These are phyloP conservation scores for Nephotettix cincticeps DNA, from an alignment of 1,140 invertebrate genomes.

Conservation along the genomic window DNA sequence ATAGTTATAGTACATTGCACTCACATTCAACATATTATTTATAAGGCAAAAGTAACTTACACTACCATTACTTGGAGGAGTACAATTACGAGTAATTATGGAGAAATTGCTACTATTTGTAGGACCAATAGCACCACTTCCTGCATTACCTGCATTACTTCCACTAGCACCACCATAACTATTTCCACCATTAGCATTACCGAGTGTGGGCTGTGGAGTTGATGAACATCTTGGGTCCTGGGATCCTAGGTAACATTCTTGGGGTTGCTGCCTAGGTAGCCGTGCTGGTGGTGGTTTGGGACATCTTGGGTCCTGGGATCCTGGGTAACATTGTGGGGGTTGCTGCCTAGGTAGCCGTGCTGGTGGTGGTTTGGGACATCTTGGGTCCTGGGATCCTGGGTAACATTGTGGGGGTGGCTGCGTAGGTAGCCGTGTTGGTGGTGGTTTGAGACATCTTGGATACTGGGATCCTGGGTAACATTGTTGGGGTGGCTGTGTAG, in stretches of 20 bases:
- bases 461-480: slow-evolving; percentile 45
- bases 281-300: slow-evolving; percentile 37
- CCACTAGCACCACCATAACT: no score
- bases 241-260: slow-evolving; percentile 35
- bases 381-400: slow-evolving; percentile 44
- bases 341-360: slow-evolving; percentile 29
- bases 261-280: slow-evolving; percentile 41
- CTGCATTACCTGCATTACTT: no score
- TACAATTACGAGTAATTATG: no score
- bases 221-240: slow-evolving; percentile 46
- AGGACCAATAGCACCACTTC: no score
- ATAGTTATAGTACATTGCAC: neutral
- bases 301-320: slow-evolving; percentile 42
- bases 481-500: slow-evolving; percentile 27
- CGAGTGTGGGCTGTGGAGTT: slow-evolving; percentile 39
- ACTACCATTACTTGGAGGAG: no score
- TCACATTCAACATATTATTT: no score
- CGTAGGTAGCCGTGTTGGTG: slow-evolving; percentile 34
- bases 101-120: no score
- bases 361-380: slow-evolving; percentile 41
- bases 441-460: slow-evolving; percentile 43
- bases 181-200: no score
- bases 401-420: slow-evolving; percentile 41
- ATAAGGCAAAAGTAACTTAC: no score
- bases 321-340: slow-evolving; percentile 42